phyloP scores from a whole-genome alignment of 2,113 vertebrate species.

The Hystrix brachyura region DNA sequence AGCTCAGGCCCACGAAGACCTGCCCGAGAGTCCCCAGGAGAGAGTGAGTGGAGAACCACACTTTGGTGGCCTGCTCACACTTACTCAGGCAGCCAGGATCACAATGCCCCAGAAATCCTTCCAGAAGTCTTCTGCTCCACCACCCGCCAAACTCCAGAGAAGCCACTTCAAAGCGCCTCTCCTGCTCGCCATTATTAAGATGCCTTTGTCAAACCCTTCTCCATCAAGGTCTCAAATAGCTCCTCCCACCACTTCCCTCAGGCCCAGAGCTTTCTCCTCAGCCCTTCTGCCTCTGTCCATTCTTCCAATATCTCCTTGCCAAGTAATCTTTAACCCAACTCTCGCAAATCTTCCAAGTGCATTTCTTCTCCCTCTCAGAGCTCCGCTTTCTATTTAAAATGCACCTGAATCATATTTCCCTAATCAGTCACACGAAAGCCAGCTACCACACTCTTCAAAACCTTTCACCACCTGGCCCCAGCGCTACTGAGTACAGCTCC shows the following conservation, averaged over 20 bases:
- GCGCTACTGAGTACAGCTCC: not conserved
- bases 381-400: constrained; percentile 25
- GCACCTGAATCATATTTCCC: not conserved
- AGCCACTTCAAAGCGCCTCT: not conserved
- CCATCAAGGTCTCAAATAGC: not conserved
- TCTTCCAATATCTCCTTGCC: not conserved
- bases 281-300: not conserved
- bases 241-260: not conserved
- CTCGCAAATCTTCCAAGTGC: not conserved
- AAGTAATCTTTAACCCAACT: not conserved
- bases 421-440: not conserved
- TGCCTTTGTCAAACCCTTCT: not conserved
- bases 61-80: not conserved
- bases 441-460: not conserved
- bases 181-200: fast-evolving
- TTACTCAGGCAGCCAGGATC: not conserved
- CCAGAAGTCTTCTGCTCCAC: not conserved
- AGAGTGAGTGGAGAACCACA: not conserved
- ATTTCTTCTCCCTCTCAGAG: not conserved
- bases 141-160: not conserved
- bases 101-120: not conserved
- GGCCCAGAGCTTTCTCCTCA: not conserved
- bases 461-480: not conserved
- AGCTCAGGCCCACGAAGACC: not conserved
- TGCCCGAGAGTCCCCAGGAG: not conserved